A percentile compares a stretch with the other conserved stretches of the same genome.
phyloP scores from a whole-genome alignment of 2,888 invertebrate species.

The Muschampia plurimacula region DNA sequence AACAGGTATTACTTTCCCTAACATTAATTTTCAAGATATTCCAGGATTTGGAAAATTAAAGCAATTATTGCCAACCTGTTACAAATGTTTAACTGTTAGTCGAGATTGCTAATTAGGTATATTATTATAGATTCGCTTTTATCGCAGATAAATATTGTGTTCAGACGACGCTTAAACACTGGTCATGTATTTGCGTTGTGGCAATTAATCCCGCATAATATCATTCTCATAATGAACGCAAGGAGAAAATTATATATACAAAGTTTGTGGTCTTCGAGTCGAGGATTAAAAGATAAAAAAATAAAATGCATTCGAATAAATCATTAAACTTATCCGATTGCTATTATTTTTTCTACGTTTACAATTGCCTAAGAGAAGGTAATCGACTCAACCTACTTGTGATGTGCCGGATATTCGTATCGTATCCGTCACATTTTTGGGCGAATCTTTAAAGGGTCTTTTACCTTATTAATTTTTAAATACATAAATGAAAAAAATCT shows the following conservation, averaged over 20 bases:
- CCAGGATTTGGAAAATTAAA: slow-evolving; percentile 33
- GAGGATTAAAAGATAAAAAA: background rate
- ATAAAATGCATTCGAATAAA: slow-evolving; percentile 11
- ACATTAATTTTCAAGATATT: slow-evolving; percentile 34
- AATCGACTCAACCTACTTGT: too few relatives aligned
- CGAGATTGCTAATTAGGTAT: slow-evolving; percentile 26
- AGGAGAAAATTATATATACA: slow-evolving; percentile 12
- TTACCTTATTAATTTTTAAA: too few relatives aligned
- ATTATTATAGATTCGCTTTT: slow-evolving; percentile 34
- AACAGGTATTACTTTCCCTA: slow-evolving; percentile 29
- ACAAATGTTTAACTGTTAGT: slow-evolving; percentile 32
- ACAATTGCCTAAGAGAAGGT: too few relatives aligned
- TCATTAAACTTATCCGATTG: background rate
- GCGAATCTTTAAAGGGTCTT: too few relatives aligned
- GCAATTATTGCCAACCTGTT: slow-evolving; percentile 26
- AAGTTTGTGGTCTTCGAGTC: background rate
- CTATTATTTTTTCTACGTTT: too few relatives aligned
- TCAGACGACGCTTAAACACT: slow-evolving; percentile 32
- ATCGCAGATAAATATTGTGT: slow-evolving; percentile 37
- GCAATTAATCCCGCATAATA: slow-evolving; percentile 37
- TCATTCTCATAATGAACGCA: slow-evolving; percentile 32
- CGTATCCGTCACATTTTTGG: too few relatives aligned
- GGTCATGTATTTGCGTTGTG: slow-evolving; percentile 31
- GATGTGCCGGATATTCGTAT: too few relatives aligned
- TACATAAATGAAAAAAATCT: too few relatives aligned